These are phyloP conservation scores for Dendroctonus ponderosae DNA, from an alignment of 1,140 invertebrate genomes.

Conservation along the genomic window DNA sequence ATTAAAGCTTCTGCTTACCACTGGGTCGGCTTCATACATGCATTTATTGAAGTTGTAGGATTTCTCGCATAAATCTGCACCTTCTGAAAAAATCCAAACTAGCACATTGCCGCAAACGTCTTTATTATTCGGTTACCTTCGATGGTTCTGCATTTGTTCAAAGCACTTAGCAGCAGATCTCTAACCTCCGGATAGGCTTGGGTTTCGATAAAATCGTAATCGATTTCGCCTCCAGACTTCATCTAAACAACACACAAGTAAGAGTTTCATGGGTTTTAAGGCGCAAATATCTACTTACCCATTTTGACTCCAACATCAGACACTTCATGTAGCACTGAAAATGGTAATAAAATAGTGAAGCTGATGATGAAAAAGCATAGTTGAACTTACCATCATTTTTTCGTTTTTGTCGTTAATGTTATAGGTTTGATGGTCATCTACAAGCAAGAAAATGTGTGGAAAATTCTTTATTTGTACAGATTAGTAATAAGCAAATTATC, in stretches of 20 bases:
- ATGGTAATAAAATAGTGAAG: constrained; percentile 3
- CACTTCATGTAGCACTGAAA: constrained; percentile 44
- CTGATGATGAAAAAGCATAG: neutral
- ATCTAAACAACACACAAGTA: constrained; percentile 31
- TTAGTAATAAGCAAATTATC: too few relatives aligned
- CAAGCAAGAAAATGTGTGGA: neutral
- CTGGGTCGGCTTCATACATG: constrained; percentile 36
- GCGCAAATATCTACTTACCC: constrained; percentile 26
- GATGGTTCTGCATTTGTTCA: constrained; percentile 39
- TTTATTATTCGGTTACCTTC: constrained; percentile 30
- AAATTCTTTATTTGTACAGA: too few relatives aligned
- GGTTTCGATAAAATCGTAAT: constrained; percentile 38
- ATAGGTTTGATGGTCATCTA: constrained; percentile 36
- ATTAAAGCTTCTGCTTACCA: constrained; percentile 27
- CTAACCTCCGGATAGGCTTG: constrained; percentile 35
- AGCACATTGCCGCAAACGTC: neutral
- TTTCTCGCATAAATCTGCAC: constrained; percentile 36
- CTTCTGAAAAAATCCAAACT: constrained; percentile 32
- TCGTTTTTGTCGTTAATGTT: constrained; percentile 34
- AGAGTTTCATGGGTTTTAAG: neutral
- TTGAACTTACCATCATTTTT: constrained; percentile 36
- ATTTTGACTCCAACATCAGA: constrained; percentile 40
- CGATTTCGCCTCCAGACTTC: constrained; percentile 34
- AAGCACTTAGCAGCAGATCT: constrained; percentile 35
- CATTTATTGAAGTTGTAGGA: constrained; percentile 41